Base-by-base conservation (phyloP, 2,888 invertebrate species). In the Drosophila prostipennis region DNA sequence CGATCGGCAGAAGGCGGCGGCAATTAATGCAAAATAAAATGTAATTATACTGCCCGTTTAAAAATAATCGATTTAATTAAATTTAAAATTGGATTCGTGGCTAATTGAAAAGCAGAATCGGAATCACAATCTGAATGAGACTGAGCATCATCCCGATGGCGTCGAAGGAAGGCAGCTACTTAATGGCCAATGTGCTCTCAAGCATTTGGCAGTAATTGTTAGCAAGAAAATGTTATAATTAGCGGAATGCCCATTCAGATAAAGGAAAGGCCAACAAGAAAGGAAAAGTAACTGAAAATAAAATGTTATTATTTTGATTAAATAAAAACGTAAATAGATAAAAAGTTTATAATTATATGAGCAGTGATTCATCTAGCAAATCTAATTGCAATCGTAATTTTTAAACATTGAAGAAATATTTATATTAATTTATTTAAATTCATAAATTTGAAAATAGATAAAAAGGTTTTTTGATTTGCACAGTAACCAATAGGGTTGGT, bases 141-240 rank as follows among this genome's bases (percentile, higher is more conserved):
- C 19, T 19, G 16, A 7, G 23, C 36, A 13, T 1, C 26, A 19
- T 39, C 0, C 13, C 6, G n/a, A 14, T 40, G 73, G 70, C 64
- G 68, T 51, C 32, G 26, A 26, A 6, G 36, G 29, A 57, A 71
- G 49, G 57, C 46, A 65, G 72, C 79, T 80, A 87, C 85, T 80
- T 85, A 76, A 74, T 67, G 72, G 73, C 54, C 69, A 63, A 69
- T 78, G 76, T 87, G 80, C 57, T 73, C 58, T 76, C 81, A 80
- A 80, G 76, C 82, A 84, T 89, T 89, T 82, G 82, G 76, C 87
- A 87, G 89, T 87, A 82, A 89, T 89, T 82, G 85, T 71, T 74
- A 51, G 36, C 61, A 57, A 89, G 57, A 75, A 68, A 78, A 78
- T 84, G 72, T 70, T 78, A 70, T 87, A 89, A 78, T 82, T 80